Evolutionary conservation across 2,113 vertebrate species (phyloP).

Genomic region (Planiliza haematocheilus): DNA sequence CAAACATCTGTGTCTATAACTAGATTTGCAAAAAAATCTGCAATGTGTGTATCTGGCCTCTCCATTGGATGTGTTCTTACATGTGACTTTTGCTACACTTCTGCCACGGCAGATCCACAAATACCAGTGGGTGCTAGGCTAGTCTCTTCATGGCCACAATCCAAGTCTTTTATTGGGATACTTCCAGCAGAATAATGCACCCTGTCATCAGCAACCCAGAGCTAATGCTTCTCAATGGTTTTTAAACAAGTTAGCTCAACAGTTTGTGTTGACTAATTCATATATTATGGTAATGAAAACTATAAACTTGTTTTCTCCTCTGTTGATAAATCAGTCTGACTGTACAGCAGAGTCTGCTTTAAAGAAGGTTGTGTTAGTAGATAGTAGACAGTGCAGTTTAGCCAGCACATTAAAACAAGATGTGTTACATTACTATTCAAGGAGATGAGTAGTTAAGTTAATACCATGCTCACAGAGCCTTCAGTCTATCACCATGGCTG

Average conservation of each 20-base stretch:
- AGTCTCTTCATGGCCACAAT: too few species aligned
- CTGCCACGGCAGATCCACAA: too few species aligned
- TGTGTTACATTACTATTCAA: neutral
- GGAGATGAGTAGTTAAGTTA: conserved; percentile 3
- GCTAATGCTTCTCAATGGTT: neutral
- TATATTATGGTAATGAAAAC: too few species aligned
- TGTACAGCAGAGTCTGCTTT: neutral
- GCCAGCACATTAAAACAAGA: neutral
- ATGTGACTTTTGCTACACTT: too few species aligned
- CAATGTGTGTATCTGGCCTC: too few species aligned
- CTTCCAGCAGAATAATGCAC: too few species aligned
- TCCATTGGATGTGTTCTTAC: too few species aligned
- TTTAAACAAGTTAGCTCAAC: neutral
- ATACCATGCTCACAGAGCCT: conserved; percentile 10
- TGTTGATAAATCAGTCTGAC: conserved; percentile 13
- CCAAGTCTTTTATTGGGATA: too few species aligned
- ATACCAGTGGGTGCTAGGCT: too few species aligned
- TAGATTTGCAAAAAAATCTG: too few species aligned
- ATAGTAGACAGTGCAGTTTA: conserved; percentile 1
- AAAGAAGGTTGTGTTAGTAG: conserved; percentile 8
- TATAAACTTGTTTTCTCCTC: neutral
- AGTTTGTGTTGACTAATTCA: neutral
- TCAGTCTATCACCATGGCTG: conserved; percentile 1
- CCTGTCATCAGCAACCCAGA: conserved; percentile 3
- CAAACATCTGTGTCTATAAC: too few species aligned